Evolutionary conservation across 1,140 invertebrate genomes (phyloP), one percentile per base, ranked within the genome.

Genomic region (Drosophila tristis): DNA sequence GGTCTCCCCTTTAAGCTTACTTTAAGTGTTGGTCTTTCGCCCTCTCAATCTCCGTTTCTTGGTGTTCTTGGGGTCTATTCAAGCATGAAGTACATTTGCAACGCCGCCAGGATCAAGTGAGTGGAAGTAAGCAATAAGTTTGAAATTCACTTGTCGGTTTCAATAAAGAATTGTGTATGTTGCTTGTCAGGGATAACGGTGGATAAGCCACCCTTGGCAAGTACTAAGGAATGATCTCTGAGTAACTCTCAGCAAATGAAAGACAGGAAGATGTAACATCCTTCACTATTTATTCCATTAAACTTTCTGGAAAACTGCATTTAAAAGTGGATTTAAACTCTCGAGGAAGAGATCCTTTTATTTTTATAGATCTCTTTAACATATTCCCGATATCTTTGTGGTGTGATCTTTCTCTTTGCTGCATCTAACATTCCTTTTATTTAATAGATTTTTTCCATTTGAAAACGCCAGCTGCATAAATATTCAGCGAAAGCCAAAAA

Each of bases 401-500:
- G 1, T 20, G 1, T 20, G 20, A 20, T 20, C 20, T 20, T 20
- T 35, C 9, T 11, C 8, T 35, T 4, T 11, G 13, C 3, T 7
- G 29, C 31, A 9, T 31, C 8, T 9, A 39, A 39, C 4, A 13
- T 39, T 39, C 11, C 35, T 5, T 13, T 39, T 5, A 39, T 39
- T 39, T 4, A 39, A 39, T 39, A 39, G 35, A 39, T 67, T 50
- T 29, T 23, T 44, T 25, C 59, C 35, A 51, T 45, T 75, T 64
- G 76, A 45, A 65, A 66, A 63, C 45, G 23, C 44, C 54, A n/a
- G 45, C 42, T 26, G 45, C 73, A 87, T 87, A 90, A 86, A 87
- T 86, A 82, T 90, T 84, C 80, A 68, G 26, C n/a, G 45, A 64
- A 77, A 70, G 49, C 67, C 70, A 90, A 71, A 90, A 76, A 77